Evolutionary conservation across 2,113 vertebrate species (phyloP).

Genomic region (Poecile atricapillus): DNA sequence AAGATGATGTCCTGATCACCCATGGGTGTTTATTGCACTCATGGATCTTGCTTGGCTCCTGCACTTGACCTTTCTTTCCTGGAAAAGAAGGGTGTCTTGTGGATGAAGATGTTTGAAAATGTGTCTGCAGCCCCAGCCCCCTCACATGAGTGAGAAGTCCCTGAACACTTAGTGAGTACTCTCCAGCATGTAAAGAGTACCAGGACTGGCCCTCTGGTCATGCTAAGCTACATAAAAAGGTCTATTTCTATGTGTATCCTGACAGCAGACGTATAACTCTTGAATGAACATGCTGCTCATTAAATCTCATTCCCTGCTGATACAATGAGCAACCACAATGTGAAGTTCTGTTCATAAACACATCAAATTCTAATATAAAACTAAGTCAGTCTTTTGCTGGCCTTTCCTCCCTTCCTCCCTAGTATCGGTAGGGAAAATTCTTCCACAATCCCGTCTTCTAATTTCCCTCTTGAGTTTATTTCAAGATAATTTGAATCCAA

Average conservation of each 20-base stretch:
- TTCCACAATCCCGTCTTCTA: not conserved
- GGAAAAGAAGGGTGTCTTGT: not conserved
- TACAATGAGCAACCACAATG: not conserved
- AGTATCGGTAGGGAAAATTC: not conserved
- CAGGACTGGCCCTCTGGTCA: not conserved
- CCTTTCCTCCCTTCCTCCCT: not conserved
- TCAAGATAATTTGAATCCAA: not conserved
- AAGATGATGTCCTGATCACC: not conserved
- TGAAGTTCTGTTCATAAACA: conserved; percentile 7
- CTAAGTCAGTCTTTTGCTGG: not conserved
- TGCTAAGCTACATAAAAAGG: not conserved
- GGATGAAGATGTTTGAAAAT: not conserved
- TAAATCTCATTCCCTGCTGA: not conserved
- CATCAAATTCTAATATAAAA: not conserved
- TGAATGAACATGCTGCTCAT: not conserved
- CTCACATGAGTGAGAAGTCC: not conserved
- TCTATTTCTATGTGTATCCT: not conserved
- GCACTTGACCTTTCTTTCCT: not conserved
- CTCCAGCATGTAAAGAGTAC: not conserved
- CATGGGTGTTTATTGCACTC: not conserved
- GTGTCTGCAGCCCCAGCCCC: not conserved
- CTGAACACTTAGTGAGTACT: not conserved
- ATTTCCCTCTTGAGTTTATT: not conserved
- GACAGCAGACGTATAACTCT: not conserved
- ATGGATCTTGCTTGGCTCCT: not conserved